Evolutionary conservation across 2,113 vertebrate genomes (phyloP), one percentile per base, ranked within the genome.

Genomic region (Myotis brandtii): DNA sequence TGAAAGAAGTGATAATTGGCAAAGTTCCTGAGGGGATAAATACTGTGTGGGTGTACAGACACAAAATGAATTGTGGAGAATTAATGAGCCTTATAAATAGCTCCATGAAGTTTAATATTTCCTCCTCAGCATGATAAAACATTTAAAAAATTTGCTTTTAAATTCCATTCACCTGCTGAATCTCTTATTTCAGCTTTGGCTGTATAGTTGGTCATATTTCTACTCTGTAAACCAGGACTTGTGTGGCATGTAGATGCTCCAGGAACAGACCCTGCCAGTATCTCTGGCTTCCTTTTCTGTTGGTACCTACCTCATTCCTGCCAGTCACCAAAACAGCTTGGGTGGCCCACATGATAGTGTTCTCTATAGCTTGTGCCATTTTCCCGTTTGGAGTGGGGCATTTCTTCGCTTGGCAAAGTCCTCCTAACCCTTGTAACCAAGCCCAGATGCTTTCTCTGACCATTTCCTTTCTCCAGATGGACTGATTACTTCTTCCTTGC

Each of bases 1-100:
- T 76, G 75, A 84, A 89, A 91, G 69, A 95, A 95, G 82, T 97
- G 95, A 88, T 97, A 97, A 97, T 95, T 97, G 86, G 88, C 83
- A 37, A 79, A 77, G 21, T 92, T 91, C 72, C 82, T 75, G 40
- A 94, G 69, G 40, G 90, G 90, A 16, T 64, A 64, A 64, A 64
- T 86, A 56, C 34, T 79, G 0, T 96, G 94, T 97, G 64, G 64
- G 73, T 1, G 32, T 62, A 30, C 32, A 91, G 77, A 94, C 11
- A 73, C 23, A 95, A 77, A 85, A 62, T 94, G 82, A 96, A 95
- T 73, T 79, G 23, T 88, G 59, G 46, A n/a, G 73, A 96, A 80
- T 89, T n/a, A 88, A 86, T 59, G 96, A 88, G 43, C 70, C 56
- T 87, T 96, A 92, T 87, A 93, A 80, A 87, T 96, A 95, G 34